A percentile compares a stretch with the other conserved stretches of the same genome.
Conservation (phyloP, 2,797 vertebrate species). For the Lithobates pipiens region DNA sequence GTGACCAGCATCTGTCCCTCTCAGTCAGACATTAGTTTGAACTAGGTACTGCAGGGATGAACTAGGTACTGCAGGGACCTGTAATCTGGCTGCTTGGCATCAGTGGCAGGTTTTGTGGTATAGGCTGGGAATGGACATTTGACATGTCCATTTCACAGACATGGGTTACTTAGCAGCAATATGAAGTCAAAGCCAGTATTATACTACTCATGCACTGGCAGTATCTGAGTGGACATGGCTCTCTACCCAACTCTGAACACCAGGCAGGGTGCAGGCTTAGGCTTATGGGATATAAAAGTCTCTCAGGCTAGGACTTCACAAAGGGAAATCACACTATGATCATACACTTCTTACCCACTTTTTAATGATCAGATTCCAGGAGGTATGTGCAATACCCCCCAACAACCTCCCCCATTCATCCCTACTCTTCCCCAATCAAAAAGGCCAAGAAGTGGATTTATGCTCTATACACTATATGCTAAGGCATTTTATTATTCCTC, state of each 20-base stretch:
- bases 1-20: not conserved
- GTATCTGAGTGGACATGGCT: not conserved
- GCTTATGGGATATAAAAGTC: not conserved
- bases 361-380: not conserved
- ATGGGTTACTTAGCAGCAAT: not conserved
- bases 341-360: not conserved
- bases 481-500: not conserved
- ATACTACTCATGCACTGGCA: not conserved
- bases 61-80: not conserved
- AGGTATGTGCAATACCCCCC: too few relatives aligned
- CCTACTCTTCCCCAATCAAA: too few relatives aligned
- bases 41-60: not conserved
- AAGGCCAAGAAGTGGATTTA: too few relatives aligned
- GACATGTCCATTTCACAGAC: not conserved
- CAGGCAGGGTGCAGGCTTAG: not conserved
- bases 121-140: not conserved
- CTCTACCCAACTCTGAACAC: not conserved
- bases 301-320: not conserved
- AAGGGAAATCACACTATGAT: not conserved
- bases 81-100: not conserved
- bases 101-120: not conserved
- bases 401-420: too few relatives aligned
- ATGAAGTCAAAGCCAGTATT: not conserved
- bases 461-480: not conserved
- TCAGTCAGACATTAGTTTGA: not conserved